These are phyloP conservation scores for Xiphophorus birchmanni DNA, from an alignment of 2,797 vertebrate species.

Conservation along the genomic window DNA sequence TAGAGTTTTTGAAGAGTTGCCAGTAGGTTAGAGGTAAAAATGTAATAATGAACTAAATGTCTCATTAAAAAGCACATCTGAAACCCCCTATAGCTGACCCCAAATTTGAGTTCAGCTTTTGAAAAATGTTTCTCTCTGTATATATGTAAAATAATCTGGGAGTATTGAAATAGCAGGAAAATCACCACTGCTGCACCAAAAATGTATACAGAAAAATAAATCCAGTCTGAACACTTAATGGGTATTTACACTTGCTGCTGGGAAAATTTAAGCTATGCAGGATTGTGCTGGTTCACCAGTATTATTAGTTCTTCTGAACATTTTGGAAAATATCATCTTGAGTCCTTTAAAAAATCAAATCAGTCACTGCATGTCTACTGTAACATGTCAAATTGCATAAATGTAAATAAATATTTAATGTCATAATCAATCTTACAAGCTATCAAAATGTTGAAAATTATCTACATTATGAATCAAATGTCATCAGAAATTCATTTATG, in stretches of 20 bases:
- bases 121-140: background rate
- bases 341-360: background rate
- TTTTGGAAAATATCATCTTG: background rate
- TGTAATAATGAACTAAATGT: constrained; percentile 27
- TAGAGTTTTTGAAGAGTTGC: constrained; percentile 11
- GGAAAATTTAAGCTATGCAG: background rate
- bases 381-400: background rate
- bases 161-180: background rate
- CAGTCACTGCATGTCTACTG: background rate
- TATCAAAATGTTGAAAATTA: background rate
- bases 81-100: constrained; percentile 9
- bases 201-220: background rate
- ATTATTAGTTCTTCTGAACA: background rate
- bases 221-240: background rate
- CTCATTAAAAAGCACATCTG: constrained; percentile 26
- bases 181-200: background rate
- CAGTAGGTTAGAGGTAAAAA: constrained; percentile 14
- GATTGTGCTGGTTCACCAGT: background rate
- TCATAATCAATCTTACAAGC: background rate
- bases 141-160: background rate
- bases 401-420: background rate
- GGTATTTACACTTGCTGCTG: background rate
- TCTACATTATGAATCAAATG: background rate
- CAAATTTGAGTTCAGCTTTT: constrained; percentile 8
- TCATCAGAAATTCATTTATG: background rate